Conservation (phyloP, 2,113 vertebrate species). For the Pterocles gutturalis region DNA sequence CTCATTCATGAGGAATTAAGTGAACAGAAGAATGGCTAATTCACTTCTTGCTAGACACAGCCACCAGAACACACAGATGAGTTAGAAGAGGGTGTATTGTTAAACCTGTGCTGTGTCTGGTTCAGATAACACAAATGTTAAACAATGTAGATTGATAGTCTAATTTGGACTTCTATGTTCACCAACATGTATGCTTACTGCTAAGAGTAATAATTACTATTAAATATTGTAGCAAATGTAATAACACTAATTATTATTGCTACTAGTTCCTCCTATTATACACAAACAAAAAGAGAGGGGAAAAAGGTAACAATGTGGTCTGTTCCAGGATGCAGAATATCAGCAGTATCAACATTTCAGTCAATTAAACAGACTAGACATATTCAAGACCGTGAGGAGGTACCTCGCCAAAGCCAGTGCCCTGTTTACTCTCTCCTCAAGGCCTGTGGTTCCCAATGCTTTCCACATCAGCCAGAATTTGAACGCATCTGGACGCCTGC, state of each 20-base stretch:
- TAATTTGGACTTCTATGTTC: not conserved
- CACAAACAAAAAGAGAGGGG: not conserved
- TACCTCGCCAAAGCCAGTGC: constrained; percentile 85
- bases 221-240: not conserved
- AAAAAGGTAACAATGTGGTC: not conserved
- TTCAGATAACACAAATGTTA: not conserved
- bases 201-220: not conserved
- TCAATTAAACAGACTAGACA: not conserved
- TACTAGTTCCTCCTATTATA: not conserved
- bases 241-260: not conserved
- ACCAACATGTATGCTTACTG: not conserved
- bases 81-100: not conserved
- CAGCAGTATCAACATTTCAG: not conserved
- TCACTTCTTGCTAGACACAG: not conserved
- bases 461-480: constrained; percentile 91
- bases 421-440: constrained; percentile 85
- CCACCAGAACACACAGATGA: not conserved
- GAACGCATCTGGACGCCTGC: constrained; percentile 85
- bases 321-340: not conserved
- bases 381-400: not conserved
- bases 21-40: not conserved
- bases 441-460: constrained; percentile 81
- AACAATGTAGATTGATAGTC: not conserved
- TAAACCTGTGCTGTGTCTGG: not conserved
- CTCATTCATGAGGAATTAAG: not conserved